Conservation (phyloP, 2,113 vertebrate genomes). For the Emberiza fucata region DNA sequence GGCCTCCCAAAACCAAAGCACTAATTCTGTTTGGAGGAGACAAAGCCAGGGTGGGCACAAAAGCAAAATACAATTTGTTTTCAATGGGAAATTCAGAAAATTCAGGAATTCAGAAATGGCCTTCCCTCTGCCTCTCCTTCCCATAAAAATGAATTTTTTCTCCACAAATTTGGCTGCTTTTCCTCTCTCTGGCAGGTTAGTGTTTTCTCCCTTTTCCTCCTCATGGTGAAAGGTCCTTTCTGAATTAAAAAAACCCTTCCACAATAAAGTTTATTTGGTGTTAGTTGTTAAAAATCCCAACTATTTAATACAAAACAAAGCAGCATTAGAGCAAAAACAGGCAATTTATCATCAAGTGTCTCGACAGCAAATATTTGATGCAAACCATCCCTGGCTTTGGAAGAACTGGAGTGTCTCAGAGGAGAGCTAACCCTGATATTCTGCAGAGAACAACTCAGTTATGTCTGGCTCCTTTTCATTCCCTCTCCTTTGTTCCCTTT, state of each 20-base stretch:
- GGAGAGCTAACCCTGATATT: not conserved
- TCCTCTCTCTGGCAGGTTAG: not conserved
- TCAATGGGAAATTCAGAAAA: not conserved
- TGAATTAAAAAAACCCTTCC: not conserved
- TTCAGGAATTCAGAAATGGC: too few relatives aligned
- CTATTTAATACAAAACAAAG: not conserved
- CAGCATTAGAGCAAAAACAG: not conserved
- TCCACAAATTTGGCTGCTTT: not conserved
- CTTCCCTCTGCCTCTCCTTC: not conserved
- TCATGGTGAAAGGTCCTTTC: not conserved
- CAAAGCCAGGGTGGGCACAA: not conserved
- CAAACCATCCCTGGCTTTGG: not conserved
- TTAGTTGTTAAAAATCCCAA: not conserved
- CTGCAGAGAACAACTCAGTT: not conserved
- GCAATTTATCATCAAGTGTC: not conserved
- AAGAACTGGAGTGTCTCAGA: not conserved
- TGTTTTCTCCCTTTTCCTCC: not conserved
- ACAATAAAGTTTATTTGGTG: not conserved
- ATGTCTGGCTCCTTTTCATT: not conserved
- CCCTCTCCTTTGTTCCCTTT: not conserved
- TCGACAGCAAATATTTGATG: not conserved
- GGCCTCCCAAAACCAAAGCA: not conserved
- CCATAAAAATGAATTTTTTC: not conserved
- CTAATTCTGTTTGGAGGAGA: not conserved
- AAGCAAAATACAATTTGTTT: not conserved